Evolutionary conservation across 2,797 vertebrate genomes (phyloP).

Genomic region (Notolepis coatsorum): DNA sequence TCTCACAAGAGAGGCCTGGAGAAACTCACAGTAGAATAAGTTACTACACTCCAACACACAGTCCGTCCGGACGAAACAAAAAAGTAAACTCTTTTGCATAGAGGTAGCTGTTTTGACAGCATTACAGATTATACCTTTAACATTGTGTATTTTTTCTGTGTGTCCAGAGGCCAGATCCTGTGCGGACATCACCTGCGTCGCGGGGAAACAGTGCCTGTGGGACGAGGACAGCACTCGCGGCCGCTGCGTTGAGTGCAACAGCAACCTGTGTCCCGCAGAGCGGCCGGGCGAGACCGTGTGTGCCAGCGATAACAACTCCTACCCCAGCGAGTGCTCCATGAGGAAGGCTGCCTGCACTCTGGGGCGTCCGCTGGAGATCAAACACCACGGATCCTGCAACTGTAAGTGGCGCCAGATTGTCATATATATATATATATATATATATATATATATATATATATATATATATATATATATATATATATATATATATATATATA

Average conservation of each 20-base stretch:
- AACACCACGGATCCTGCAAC: slow-evolving; percentile 91
- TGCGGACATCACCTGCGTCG: slow-evolving; percentile 86
- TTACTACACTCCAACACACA: too few species aligned
- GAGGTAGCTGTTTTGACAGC: too few species aligned
- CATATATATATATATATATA: too few species aligned
- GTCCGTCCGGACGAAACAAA: too few species aligned
- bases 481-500: not conserved
- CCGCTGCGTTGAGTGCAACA: slow-evolving; percentile 84
- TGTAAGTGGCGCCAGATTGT: slow-evolving; percentile 85
- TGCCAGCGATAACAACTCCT: slow-evolving; percentile 89
- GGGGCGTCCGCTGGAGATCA: slow-evolving; percentile 88
- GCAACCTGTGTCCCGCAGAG: slow-evolving; percentile 81
- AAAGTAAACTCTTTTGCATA: too few species aligned
- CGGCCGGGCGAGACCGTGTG: slow-evolving; percentile 88
- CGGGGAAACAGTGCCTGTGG: slow-evolving; percentile 89
- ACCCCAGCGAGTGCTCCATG: slow-evolving; percentile 89
- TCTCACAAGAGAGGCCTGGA: too few species aligned
- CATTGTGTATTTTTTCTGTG: slow-evolving; percentile 7
- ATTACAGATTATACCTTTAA: too few species aligned
- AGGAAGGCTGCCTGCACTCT: slow-evolving; percentile 86
- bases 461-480: not conserved
- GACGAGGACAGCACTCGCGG: slow-evolving; percentile 86
- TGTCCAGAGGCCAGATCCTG: slow-evolving; percentile 89
- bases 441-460: not conserved
- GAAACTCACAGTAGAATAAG: too few species aligned